phyloP scores from a whole-genome alignment of 2,113 vertebrate species.

The Platysternon megacephalum region DNA sequence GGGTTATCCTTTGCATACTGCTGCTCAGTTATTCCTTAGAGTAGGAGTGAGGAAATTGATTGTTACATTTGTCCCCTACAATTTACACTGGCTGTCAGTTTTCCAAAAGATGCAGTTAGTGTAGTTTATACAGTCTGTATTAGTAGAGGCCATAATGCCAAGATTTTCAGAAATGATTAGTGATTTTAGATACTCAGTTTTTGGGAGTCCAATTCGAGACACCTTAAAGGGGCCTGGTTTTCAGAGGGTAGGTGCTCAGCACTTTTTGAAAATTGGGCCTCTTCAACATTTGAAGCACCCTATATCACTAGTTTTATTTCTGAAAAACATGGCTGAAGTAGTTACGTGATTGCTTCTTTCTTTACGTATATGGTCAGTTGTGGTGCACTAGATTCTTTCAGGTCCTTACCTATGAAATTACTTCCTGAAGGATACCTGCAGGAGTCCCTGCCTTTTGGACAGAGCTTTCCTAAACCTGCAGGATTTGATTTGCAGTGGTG shows the following conservation, averaged over 20 bases:
- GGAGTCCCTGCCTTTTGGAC: background rate
- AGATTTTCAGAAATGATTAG: background rate
- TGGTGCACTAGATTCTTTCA: background rate
- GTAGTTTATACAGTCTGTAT: background rate
- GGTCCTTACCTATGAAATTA: background rate
- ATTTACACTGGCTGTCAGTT: background rate
- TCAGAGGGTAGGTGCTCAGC: background rate
- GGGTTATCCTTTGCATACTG: background rate
- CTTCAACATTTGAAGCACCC: background rate
- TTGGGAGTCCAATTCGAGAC: background rate
- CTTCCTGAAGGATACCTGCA: background rate
- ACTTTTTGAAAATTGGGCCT: background rate
- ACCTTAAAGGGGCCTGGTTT: background rate
- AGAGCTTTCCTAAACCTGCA: background rate
- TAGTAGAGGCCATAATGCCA: background rate
- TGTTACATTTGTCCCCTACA: background rate
- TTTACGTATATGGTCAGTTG: background rate
- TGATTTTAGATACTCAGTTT: background rate
- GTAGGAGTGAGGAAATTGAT: background rate
- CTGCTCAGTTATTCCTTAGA: background rate
- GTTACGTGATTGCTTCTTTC: background rate
- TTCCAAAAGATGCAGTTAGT: background rate
- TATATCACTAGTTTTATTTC: background rate
- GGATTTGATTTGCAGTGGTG: background rate
- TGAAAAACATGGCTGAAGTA: background rate